These are phyloP conservation scores for Parasteatoda lunata DNA, from an alignment of 2,888 invertebrate species.

Conservation along the genomic window DNA sequence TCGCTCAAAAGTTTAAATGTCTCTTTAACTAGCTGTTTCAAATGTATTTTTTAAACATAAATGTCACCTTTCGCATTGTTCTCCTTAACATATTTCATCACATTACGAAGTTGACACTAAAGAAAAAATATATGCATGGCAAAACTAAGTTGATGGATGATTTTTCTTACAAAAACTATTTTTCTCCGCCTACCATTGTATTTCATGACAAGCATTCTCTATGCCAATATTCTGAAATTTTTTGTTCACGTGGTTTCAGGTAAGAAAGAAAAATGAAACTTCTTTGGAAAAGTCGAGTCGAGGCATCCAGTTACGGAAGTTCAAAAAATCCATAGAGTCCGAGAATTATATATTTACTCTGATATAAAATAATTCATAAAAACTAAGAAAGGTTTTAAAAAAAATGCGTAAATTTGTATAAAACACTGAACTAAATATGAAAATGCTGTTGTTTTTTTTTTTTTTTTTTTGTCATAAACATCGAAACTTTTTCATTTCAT, in stretches of 20 bases:
- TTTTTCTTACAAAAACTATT: slow-evolving; percentile 43
- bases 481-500: too few species aligned
- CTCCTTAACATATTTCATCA: background rate
- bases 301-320: background rate
- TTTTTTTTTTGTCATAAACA: too few species aligned
- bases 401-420: too few species aligned
- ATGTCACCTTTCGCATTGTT: background rate
- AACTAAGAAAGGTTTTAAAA: too few species aligned
- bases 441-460: too few species aligned
- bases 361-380: background rate
- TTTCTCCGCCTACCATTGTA: slow-evolving; percentile 43
- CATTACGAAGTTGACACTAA: background rate
- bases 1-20: background rate
- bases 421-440: too few species aligned
- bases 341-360: background rate
- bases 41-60: background rate
- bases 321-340: background rate
- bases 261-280: slow-evolving; percentile 23
- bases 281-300: slow-evolving; percentile 13
- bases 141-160: slow-evolving; percentile 49
- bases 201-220: slow-evolving; percentile 20
- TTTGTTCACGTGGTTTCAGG: slow-evolving; percentile 17
- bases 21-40: background rate
- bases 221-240: slow-evolving; percentile 3
- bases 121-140: background rate